Conservation (phyloP, 2,113 vertebrate species). For the Brachirus orientalis region DNA sequence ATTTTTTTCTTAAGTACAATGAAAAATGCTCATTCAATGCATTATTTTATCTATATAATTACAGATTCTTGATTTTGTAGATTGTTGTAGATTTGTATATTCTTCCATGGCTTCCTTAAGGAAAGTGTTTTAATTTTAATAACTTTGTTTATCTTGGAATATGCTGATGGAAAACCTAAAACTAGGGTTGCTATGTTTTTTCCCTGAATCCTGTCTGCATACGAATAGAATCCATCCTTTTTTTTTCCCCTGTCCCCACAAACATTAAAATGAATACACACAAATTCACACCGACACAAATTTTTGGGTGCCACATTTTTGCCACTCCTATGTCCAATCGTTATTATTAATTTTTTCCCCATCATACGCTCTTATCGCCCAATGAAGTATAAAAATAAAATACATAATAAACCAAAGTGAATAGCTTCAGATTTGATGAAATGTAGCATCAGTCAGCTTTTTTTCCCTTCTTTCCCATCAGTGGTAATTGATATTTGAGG, state of each 20-base stretch:
- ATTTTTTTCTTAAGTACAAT: no score
- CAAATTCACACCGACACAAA: neutral
- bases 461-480: conserved; percentile 43
- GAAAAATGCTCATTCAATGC: no score
- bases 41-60: no score
- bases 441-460: conserved; percentile 70
- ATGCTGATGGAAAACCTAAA: neutral
- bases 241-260: conserved; percentile 1
- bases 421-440: conserved; percentile 64
- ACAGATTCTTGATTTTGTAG: no score
- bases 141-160: no score
- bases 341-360: conserved; percentile 52
- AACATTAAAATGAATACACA: neutral
- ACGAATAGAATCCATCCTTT: neutral
- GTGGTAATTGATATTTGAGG: conserved; percentile 80
- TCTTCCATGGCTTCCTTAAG: no score
- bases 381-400: conserved; percentile 42
- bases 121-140: no score
- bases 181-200: neutral
- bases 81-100: no score
- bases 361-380: conserved; percentile 54
- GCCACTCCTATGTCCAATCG: conserved; percentile 17
- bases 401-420: conserved; percentile 60
- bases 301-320: conserved; percentile 38
- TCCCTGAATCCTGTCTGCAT: neutral